These are phyloP conservation scores for Scotopteryx bipunctaria DNA, from an alignment of 2,888 invertebrate species.

Conservation along the genomic window DNA sequence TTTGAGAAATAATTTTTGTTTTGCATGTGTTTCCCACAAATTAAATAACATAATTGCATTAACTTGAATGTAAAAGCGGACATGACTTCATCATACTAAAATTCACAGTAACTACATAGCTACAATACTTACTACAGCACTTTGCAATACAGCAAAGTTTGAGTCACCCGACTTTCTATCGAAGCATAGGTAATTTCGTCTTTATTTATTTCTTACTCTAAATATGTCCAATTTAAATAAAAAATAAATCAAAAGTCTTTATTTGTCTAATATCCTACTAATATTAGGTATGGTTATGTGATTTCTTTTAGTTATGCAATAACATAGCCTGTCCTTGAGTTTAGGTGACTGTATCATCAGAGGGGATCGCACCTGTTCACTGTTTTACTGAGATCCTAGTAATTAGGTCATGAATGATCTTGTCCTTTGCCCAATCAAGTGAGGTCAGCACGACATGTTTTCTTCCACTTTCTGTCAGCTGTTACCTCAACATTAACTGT, in stretches of 20 bases:
- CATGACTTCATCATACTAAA: neutral
- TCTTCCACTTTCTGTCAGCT: no score
- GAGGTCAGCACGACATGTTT: no score
- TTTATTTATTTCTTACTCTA: no score
- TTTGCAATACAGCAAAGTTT: no score
- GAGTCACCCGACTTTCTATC: no score
- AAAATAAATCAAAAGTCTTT: neutral
- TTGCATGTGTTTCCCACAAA: neutral
- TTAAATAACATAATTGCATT: neutral
- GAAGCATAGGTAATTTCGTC: no score
- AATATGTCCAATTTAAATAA: no score
- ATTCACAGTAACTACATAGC: neutral
- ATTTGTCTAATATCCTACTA: neutral
- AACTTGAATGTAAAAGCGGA: neutral
- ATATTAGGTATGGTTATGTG: neutral
- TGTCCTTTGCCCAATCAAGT: no score
- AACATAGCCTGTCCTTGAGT: slow-evolving; percentile 2
- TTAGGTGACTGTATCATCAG: neutral
- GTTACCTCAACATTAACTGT: no score
- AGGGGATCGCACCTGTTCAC: neutral
- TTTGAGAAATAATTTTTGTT: neutral
- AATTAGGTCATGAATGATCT: no score
- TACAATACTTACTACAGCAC: no score
- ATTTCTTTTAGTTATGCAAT: slow-evolving; percentile 15
- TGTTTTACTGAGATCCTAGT: no score